A percentile compares a stretch with the other conserved stretches of the same genome.
Evolutionary conservation across 2,113 vertebrate species (phyloP).

Genomic region (Ellobius talpinus): DNA sequence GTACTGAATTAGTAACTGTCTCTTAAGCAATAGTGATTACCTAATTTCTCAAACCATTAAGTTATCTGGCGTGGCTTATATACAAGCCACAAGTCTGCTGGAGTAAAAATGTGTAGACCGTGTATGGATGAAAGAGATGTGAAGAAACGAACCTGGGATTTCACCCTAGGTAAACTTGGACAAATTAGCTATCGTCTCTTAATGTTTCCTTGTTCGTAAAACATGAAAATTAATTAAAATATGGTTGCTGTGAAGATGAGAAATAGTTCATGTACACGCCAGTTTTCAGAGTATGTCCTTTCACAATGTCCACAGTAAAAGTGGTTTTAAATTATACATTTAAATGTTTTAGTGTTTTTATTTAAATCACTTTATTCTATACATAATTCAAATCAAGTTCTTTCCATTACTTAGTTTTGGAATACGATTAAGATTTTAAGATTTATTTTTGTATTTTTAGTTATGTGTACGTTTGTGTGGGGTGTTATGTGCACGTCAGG

Average conservation of each 20-base stretch:
- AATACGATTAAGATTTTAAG: constrained; percentile 48
- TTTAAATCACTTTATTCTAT: constrained; percentile 58
- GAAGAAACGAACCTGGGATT: not conserved
- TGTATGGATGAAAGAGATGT: constrained; percentile 16
- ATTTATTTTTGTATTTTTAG: too few relatives aligned
- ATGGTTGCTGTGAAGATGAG: constrained; percentile 34
- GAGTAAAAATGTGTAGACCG: constrained; percentile 60
- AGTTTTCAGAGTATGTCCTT: constrained; percentile 15
- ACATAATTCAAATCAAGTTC: constrained; percentile 52
- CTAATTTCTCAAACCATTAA: constrained; percentile 74
- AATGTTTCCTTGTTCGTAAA: constrained; percentile 35
- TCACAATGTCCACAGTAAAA: not conserved
- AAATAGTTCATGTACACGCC: not conserved
- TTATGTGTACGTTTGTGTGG: not conserved
- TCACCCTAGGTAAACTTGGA: constrained; percentile 30
- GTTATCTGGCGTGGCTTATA: constrained; percentile 65
- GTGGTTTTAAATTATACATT: constrained; percentile 62
- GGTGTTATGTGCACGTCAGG: not conserved
- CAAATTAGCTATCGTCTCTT: constrained; percentile 35
- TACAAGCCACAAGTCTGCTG: constrained; percentile 72
- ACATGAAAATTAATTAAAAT: constrained; percentile 4
- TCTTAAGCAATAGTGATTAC: constrained; percentile 64
- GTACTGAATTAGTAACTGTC: constrained; percentile 60
- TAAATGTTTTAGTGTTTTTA: constrained; percentile 73
- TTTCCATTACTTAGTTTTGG: constrained; percentile 49